phyloP scores from a whole-genome alignment of 2,797 vertebrate genomes.

The Danio choprae region DNA sequence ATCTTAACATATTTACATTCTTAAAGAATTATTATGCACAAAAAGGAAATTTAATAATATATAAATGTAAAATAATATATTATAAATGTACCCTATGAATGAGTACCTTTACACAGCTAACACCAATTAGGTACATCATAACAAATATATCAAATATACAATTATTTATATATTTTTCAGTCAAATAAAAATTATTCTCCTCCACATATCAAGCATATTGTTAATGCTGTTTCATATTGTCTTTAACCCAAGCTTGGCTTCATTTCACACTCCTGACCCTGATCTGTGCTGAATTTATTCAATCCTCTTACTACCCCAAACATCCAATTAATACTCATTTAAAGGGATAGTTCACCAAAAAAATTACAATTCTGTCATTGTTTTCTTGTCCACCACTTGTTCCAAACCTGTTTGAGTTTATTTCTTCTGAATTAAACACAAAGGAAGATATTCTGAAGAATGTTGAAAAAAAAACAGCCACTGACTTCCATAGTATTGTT shows the following conservation, averaged over 20 bases:
- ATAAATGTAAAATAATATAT: too few species aligned
- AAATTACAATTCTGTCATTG: too few species aligned
- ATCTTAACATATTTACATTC: neutral
- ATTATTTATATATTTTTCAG: neutral
- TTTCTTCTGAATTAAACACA: too few species aligned
- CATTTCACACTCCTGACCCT: neutral
- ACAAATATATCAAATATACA: neutral
- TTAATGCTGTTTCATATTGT: neutral
- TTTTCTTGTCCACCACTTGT: too few species aligned
- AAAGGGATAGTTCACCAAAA: too few species aligned
- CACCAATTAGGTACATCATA: neutral
- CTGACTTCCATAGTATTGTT: too few species aligned
- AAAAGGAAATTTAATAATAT: neutral
- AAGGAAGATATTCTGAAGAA: too few species aligned
- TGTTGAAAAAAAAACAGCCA: too few species aligned
- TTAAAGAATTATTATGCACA: neutral
- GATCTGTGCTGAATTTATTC: slow-evolving; percentile 15
- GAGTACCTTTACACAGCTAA: too few species aligned
- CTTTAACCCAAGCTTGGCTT: neutral
- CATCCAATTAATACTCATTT: slow-evolving; percentile 13
- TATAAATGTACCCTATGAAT: too few species aligned
- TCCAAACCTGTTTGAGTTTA: too few species aligned
- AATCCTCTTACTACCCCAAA: neutral
- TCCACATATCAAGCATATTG: neutral
- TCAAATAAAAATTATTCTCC: neutral